Conservation (phyloP, 2,797 vertebrate species). For the Smutsia gigantea region DNA sequence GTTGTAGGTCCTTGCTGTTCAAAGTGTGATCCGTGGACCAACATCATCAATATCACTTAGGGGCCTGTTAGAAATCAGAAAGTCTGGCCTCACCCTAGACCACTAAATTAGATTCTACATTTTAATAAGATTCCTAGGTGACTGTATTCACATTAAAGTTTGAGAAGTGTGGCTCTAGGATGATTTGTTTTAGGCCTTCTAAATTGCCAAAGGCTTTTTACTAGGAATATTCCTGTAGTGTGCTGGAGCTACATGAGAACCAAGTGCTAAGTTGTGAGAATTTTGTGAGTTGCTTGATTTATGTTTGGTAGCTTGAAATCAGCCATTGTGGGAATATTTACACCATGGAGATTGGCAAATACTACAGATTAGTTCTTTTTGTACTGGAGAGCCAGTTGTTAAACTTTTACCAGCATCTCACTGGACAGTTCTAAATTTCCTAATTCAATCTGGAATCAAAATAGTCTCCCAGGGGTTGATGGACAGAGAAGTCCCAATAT, state of each 20-base stretch:
- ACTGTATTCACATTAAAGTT: slow-evolving; percentile 27
- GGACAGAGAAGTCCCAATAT: neutral
- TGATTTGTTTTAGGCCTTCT: slow-evolving; percentile 45
- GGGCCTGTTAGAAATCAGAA: slow-evolving; percentile 2
- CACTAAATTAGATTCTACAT: neutral
- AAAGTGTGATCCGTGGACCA: neutral
- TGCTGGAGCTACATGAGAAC: neutral
- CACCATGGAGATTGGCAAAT: neutral
- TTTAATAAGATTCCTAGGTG: slow-evolving; percentile 26
- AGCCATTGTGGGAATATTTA: slow-evolving; percentile 7
- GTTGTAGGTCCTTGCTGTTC: neutral
- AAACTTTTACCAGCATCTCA: slow-evolving; percentile 1
- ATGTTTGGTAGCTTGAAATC: neutral
- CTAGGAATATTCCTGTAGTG: neutral
- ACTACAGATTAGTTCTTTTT: slow-evolving; percentile 1
- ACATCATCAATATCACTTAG: neutral
- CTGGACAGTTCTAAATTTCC: slow-evolving; percentile 5
- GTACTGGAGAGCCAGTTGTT: neutral
- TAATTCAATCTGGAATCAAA: slow-evolving; percentile 19
- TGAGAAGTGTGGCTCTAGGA: neutral
- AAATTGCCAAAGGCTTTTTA: neutral
- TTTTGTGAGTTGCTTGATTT: slow-evolving; percentile 36
- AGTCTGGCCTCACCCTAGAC: neutral
- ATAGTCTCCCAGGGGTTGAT: neutral
- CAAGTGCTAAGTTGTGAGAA: slow-evolving; percentile 13